Evolutionary conservation across 2,888 invertebrate genomes (phyloP).

Genomic region (Rhimphoctona megacephalus): DNA sequence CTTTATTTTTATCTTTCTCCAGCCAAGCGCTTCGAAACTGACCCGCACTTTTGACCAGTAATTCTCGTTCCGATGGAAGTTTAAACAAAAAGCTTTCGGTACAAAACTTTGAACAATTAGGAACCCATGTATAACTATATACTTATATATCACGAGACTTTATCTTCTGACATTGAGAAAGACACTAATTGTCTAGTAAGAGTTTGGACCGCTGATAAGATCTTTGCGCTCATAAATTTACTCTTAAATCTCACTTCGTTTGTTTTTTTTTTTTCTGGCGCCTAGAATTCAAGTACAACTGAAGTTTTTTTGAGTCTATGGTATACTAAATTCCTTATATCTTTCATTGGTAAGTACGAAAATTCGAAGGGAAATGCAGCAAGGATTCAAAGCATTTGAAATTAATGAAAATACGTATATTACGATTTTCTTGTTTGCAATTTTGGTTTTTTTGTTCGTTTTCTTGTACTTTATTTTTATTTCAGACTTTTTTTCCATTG

Average conservation of each 20-base stretch:
- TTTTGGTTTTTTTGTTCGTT: neutral
- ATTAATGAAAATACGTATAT: neutral
- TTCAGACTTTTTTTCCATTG: neutral
- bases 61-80: constrained; percentile 44
- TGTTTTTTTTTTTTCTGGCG: neutral
- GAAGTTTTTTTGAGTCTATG: neutral
- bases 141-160: neutral
- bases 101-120: constrained; percentile 31
- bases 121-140: neutral
- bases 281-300: neutral
- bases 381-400: neutral
- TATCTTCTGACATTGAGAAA: constrained; percentile 12
- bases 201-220: constrained; percentile 15
- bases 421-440: neutral
- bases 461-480: neutral
- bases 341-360: neutral
- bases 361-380: neutral
- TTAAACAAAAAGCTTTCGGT: constrained; percentile 47
- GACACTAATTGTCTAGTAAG: constrained; percentile 26
- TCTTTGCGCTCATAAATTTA: constrained; percentile 12
- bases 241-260: neutral
- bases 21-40: constrained; percentile 32
- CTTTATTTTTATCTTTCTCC: constrained; percentile 10
- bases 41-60: constrained; percentile 61
- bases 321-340: neutral